These are phyloP conservation scores for Chromobotia macracanthus DNA, from an alignment of 2,797 vertebrate genomes.

Conservation along the genomic window DNA sequence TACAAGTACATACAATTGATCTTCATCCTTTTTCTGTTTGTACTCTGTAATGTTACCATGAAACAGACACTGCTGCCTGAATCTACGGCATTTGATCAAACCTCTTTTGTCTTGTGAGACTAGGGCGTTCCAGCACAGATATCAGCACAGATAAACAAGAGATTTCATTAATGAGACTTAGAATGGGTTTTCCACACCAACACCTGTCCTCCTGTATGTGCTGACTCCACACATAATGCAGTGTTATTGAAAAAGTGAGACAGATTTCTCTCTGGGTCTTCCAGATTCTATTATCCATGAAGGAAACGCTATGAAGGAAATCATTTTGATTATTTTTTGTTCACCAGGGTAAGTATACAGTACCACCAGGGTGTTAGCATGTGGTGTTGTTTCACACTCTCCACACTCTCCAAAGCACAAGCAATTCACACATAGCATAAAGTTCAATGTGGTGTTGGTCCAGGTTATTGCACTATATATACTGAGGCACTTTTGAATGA, in stretches of 20 bases:
- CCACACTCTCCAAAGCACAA: constrained; percentile 11
- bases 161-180: constrained; percentile 29
- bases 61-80: background rate
- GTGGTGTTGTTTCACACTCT: constrained; percentile 11
- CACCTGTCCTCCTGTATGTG: constrained; percentile 27
- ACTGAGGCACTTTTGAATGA: background rate
- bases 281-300: constrained; percentile 32
- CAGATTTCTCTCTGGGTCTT: constrained; percentile 37
- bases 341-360: background rate
- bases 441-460: constrained; percentile 2
- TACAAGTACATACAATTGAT: constrained; percentile 1
- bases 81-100: constrained; percentile 10
- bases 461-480: background rate
- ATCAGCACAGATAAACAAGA: background rate
- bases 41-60: background rate
- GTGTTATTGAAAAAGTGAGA: constrained; percentile 21
- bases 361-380: background rate
- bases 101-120: constrained; percentile 18
- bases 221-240: constrained; percentile 34
- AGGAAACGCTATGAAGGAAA: constrained; percentile 27
- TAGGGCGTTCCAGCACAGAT: background rate
- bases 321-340: constrained; percentile 7
- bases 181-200: constrained; percentile 8
- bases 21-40: constrained; percentile 4
- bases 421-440: constrained; percentile 8